Conservation (phyloP, 2,888 invertebrate genomes). For the Tupiocoris notatus region DNA sequence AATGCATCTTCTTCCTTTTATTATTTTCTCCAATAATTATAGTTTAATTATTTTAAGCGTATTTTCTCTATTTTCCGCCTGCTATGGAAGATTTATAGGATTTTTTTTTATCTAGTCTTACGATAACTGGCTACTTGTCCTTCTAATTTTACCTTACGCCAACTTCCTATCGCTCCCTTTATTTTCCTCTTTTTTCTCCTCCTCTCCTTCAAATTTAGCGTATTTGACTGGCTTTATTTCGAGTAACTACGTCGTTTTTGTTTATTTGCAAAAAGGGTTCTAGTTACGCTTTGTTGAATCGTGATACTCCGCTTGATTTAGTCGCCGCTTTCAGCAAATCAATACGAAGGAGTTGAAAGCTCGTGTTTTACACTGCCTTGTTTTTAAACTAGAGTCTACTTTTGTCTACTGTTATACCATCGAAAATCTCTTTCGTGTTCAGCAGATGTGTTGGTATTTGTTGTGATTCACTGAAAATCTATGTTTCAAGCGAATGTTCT, state of each 20-base stretch:
- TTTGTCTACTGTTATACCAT: too few relatives aligned
- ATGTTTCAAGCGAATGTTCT: too few relatives aligned
- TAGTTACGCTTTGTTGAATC: slow-evolving; percentile 17
- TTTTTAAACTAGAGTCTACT: too few relatives aligned
- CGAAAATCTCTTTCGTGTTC: too few relatives aligned
- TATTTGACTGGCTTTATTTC: background rate
- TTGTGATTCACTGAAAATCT: too few relatives aligned
- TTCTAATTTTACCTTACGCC: background rate
- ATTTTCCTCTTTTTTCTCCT: background rate
- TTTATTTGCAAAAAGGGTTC: slow-evolving; percentile 36
- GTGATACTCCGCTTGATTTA: slow-evolving; percentile 6
- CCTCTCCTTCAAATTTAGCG: background rate
- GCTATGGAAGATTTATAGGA: slow-evolving; percentile 10
- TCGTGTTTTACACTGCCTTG: too few relatives aligned
- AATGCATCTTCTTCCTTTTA: too few relatives aligned
- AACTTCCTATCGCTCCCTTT: background rate
- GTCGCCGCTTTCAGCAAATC: background rate
- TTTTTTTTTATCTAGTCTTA: background rate
- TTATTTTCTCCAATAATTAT: too few relatives aligned
- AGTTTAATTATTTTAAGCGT: too few relatives aligned
- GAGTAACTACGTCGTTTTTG: slow-evolving; percentile 34
- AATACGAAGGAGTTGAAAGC: slow-evolving; percentile 18
- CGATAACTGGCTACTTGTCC: background rate
- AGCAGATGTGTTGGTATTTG: too few relatives aligned
- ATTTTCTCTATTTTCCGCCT: slow-evolving; percentile 7